Base-by-base conservation (phyloP, 2,797 vertebrate genomes). In the Dallia pectoralis region DNA sequence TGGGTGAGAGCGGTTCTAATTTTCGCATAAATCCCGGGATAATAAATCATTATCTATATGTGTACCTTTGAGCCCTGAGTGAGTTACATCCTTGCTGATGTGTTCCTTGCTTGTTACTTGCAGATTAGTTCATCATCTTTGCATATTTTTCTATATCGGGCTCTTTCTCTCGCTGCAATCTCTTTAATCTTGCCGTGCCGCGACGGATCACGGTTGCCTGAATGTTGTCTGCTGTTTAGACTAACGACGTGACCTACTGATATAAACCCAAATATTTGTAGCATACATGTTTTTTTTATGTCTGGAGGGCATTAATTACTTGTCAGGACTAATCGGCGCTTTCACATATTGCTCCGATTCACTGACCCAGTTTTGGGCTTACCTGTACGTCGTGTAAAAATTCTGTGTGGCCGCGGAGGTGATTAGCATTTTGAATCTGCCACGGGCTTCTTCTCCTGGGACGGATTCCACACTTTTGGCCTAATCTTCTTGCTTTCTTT, bases 341-440 rank as follows among this genome's bases (percentile, higher is more conserved):
- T 75, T 67, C 84, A 74, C 76, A 48, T 76, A 63, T 68, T 73
- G 82, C 81, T 83, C 85, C 69, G 79, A 71, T 86, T 82, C 27
- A 84, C 77, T 88, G 88, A 90, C 87, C 90, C 83, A 88, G 73
- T 89, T 91, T 84, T 70, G 33, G 2, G 48, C 16, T 19, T 64
- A 67, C 72, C 44, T 69, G 64, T 76, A 66, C 74, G 74, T 65
- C 71, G 40, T 56, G 51, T 56, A n/a, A n/a, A 25, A 12, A 12
- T 0, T 22, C 53, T 11, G 22, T 59, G 48, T 15, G 77, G 76
- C 48, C 79, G 79, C 61, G 49, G 48, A 69, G 27, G 62, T 72
- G 51, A 73, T 81, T 74, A 74, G 64, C 73, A 74, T 73, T 15
- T 40, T 44, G n/a, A 75, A 61, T 16, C 75, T 77, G 68, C 51